phyloP scores from a whole-genome alignment of 2,113 vertebrate species.

The Calypte anna region DNA sequence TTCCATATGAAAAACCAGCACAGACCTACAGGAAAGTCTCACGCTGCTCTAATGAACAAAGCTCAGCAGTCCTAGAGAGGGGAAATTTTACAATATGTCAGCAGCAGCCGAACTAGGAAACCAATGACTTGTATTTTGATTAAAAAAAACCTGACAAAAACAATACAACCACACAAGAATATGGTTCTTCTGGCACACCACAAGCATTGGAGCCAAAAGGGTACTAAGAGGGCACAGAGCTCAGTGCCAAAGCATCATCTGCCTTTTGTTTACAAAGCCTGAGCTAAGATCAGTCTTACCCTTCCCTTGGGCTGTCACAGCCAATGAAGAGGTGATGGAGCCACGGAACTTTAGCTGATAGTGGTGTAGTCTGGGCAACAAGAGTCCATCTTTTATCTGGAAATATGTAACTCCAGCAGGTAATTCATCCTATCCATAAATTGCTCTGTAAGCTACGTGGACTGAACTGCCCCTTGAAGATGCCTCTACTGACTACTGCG shows the following conservation, averaged over 20 bases:
- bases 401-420: neutral
- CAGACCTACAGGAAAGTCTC: neutral
- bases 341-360: neutral
- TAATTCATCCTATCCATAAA: neutral
- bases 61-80: neutral
- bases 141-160: neutral
- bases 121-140: neutral
- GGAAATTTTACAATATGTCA: neutral
- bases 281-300: neutral
- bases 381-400: neutral
- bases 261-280: neutral
- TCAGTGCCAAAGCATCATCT: neutral
- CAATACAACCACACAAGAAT: neutral
- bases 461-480: neutral
- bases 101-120: neutral
- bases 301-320: neutral
- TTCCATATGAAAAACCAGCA: neutral
- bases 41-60: neutral
- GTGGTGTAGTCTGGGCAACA: neutral
- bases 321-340: neutral
- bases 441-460: neutral
- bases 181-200: neutral
- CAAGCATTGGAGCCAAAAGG: neutral
- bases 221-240: neutral
- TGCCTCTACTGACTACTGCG: neutral